Conservation (phyloP, 1,140 invertebrate species). For the Saxidomus purpurata region DNA sequence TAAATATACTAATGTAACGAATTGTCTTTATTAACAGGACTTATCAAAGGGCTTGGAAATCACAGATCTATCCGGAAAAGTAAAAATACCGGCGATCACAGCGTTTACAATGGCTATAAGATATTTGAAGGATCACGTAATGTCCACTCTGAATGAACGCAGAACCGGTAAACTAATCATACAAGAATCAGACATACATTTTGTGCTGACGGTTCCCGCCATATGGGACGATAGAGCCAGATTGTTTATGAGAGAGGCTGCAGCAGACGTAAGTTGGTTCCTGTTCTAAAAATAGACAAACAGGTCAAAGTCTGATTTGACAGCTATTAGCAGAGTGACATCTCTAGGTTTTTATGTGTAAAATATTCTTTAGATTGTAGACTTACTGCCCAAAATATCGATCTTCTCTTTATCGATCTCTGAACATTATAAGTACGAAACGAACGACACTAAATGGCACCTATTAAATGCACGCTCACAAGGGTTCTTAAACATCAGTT, state of each 20-base stretch:
- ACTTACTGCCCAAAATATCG: too few relatives aligned
- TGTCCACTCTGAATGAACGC: neutral
- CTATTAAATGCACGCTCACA: too few relatives aligned
- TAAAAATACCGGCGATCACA: neutral
- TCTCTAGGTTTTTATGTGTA: too few relatives aligned
- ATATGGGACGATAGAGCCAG: constrained; percentile 42
- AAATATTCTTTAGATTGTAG: too few relatives aligned
- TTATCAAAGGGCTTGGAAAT: constrained; percentile 31
- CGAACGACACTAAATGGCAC: too few relatives aligned
- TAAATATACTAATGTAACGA: too few relatives aligned
- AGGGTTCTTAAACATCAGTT: too few relatives aligned
- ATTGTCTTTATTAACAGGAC: too few relatives aligned
- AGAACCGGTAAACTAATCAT: neutral
- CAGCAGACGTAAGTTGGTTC: constrained; percentile 38
- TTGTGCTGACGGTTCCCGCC: constrained; percentile 44
- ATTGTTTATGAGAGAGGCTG: constrained; percentile 41
- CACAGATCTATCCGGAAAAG: constrained; percentile 4
- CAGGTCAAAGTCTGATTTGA: too few relatives aligned
- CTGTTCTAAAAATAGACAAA: neutral
- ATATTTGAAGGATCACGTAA: constrained; percentile 14
- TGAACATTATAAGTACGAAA: too few relatives aligned
- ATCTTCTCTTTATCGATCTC: too few relatives aligned
- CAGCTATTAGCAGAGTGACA: too few relatives aligned
- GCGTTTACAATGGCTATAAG: constrained; percentile 23
- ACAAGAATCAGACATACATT: constrained; percentile 4